Evolutionary conservation across 2,113 vertebrate species (phyloP), one percentile per base, ranked within the genome.

Genomic region (Plotosus lineatus): DNA sequence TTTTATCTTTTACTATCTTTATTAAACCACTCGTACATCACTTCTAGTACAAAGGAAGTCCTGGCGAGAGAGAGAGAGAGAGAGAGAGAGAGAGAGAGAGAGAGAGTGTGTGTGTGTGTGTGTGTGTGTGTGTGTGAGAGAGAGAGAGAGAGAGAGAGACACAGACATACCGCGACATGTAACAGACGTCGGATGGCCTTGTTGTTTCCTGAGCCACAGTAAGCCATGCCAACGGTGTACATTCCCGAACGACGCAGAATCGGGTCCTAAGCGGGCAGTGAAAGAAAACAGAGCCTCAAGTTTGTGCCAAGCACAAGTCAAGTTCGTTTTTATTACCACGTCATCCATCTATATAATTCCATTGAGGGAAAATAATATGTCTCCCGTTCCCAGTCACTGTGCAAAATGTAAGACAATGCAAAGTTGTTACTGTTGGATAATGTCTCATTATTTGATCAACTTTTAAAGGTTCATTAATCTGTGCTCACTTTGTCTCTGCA

Each of bases 151-250:
- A 69, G 61, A 40, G 21, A 83, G 84, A 82, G 68, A 46, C 23
- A 50, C 10, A 77, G 55, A 96, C 97, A 97, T 88, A 99, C 98
- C 88, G 98, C 98, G 78, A 99, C 97, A 36, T 99, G 98, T 6
- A 99, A 93, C 26, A 99, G 94, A 50, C 98, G 96, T 71, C 98
- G 92, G 88, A 99, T 99, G 53, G 98, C 97, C 90, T 98, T 99
- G 93, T 99, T 99, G 93, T 99, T 99, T 84, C 98, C 98, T 3
- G 98, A 99, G 86, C 98, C 98, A 44, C 98, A 99, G 87, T 99
- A 99, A 19, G 98, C 98, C 98, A 99, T 99, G 77, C 96, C 98
- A 63, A 99, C 98, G 0, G 97, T 98, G 93, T 99, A 99, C 98
- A 99, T 99, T 89, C 97, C 98, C 28, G 98, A 99, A 36, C 98